These are phyloP conservation scores for Hyposoter didymator DNA, from an alignment of 2,888 invertebrate genomes.

Conservation along the genomic window DNA sequence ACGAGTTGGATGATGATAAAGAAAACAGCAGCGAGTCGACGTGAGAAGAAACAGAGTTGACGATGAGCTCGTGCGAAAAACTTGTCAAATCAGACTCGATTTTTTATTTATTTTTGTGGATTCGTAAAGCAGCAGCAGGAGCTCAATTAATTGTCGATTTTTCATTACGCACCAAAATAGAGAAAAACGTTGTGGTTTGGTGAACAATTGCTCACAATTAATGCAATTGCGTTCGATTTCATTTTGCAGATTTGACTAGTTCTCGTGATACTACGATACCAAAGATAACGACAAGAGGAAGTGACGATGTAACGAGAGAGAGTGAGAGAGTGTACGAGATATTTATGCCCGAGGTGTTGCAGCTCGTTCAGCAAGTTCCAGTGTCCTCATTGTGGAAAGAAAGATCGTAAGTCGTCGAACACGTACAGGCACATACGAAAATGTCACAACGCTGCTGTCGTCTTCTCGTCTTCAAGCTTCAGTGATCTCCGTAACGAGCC, in stretches of 20 bases:
- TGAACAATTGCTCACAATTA: not conserved
- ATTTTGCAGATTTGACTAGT: constrained; percentile 16
- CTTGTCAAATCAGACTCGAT: not conserved
- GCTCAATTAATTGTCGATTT: not conserved
- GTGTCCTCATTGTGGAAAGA: constrained; percentile 74
- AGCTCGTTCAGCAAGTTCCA: constrained; percentile 70
- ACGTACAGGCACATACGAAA: constrained; percentile 69
- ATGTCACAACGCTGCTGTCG: constrained; percentile 66
- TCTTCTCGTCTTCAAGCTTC: constrained; percentile 70
- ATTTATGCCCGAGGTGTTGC: constrained; percentile 65
- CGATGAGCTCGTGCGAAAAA: not conserved
- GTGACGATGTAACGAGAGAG: not conserved
- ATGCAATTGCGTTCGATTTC: constrained; percentile 30
- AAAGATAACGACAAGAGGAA: constrained; percentile 20
- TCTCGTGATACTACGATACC: constrained; percentile 7
- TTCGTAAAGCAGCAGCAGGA: not conserved
- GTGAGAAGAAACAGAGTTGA: not conserved
- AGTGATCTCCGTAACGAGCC: constrained; percentile 60
- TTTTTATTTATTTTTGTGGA: not conserved
- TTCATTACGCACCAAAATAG: not conserved
- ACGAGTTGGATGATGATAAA: not conserved
- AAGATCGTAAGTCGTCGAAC: constrained; percentile 71
- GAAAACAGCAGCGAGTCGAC: not conserved
- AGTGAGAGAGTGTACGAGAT: constrained; percentile 44
- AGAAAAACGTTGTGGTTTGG: not conserved